Base-by-base conservation (phyloP, 2,888 invertebrate species). In the Andrena camellia region DNA sequence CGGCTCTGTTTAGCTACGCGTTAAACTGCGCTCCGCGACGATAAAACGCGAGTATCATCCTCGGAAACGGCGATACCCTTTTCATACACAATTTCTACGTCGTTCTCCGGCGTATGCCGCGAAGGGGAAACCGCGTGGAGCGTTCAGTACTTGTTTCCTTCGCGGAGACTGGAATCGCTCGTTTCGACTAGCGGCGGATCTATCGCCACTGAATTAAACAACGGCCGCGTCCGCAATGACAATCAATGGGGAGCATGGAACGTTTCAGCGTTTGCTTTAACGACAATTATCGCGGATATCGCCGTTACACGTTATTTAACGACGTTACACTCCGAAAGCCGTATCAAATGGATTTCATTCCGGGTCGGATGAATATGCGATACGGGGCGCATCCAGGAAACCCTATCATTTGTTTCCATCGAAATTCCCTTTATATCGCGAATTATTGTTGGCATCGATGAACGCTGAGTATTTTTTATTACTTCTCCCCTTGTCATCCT, bases 271-370 rank as follows among this genome's bases (percentile, higher is more conserved):
- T 69, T 64, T 35, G 13, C 26, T 71, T 54, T 60, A 60, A 66
- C 60, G 42, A n/a, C n/a, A 29, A 64, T 77, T 80, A 70, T 70
- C 70, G n/a, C 2, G 29, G 42, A 20, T 60, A 66, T 48, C 68
- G 33, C 5, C 4, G 78, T 67, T 52, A 60, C 66, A 20, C 31
- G 59, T 57, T 73, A 67, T 60, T 67, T 31, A 42, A 52, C 52
- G 7, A 63, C 48, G 29, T 42, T 62, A 42, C 50, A 10, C n/a
- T 29, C 33, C 7, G 42, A 67, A 31, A 70, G 23, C 23, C 33
- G 33, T 33, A 20, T 42, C 35, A 23, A 50, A 17, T 54, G 10
- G 50, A 67, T 67, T 23, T 52, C 10, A n/a, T 54, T 13, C 20
- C n/a, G 31, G 23, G 68, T 29, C 1, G 26, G 20, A 62, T 13